Base-by-base conservation (phyloP, 2,888 invertebrate genomes). In the Trachelus tabidus region DNA sequence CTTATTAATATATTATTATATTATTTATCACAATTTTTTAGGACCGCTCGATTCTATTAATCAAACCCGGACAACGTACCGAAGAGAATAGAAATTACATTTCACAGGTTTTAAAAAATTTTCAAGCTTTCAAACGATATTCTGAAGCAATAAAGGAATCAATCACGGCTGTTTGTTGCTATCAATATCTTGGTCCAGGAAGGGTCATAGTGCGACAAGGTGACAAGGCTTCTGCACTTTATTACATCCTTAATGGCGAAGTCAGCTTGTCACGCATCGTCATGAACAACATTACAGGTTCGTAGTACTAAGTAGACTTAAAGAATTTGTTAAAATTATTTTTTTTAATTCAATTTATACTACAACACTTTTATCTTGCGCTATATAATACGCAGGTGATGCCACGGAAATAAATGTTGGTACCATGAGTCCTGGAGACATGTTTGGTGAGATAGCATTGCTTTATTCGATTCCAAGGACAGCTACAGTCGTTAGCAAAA, bases 371-470 rank as follows among this genome's bases (percentile, higher is more conserved):
- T 33, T 4, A 0, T 71, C 71, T 68, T 30, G 23, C 33, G n/a
- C 9, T n/a, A n/a, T 23, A 23, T 9, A 23, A 23, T 31, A 34
- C 33, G 4, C 56, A 89, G 89, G 86, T 4, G 89, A 90, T 34
- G 73, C 83, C 9, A 81, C 78, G 56, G 81, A 85, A 79, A 80
- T 85, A 34, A 93, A 93, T 30, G 90, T 94, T 12, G 94, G 93
- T 9, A 87, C 87, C 0, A 92, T 95, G 90, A 92, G 92, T 34
- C 82, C 93, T 0, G 95, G 95, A 0, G 94, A 94, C 77, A 93
- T 94, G 92, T 95, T 95, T 84, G 95, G 95, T 0, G 95, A 95
- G 90, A 93, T 95, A 23, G 94, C 95, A 0, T 88, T 95, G 69
- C 87, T 95, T 76, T 94, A 95, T 83, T 92, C 93, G 34, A 93